phyloP scores from a whole-genome alignment of 2,113 vertebrate species.

The Pelobates fuscus region DNA sequence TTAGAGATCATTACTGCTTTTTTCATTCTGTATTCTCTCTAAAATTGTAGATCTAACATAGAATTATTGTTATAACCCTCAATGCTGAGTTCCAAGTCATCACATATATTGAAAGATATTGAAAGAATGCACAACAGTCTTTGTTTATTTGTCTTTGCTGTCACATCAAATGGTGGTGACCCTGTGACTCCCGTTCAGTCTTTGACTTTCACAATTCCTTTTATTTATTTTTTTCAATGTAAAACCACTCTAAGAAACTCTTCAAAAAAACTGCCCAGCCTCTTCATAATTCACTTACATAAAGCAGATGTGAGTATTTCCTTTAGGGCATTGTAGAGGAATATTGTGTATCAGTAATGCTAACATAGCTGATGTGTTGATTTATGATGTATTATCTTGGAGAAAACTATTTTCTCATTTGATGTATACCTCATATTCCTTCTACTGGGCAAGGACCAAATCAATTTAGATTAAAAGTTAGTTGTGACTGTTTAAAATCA shows the following conservation, averaged over 20 bases:
- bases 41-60: too few relatives aligned
- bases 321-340: conserved; percentile 2
- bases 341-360: conserved; percentile 7
- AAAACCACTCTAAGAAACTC: conserved; percentile 9
- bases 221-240: conserved; percentile 2
- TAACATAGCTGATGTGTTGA: not conserved
- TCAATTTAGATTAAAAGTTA: not conserved
- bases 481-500: too few relatives aligned
- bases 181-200: conserved; percentile 1
- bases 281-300: not conserved
- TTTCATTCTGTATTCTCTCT: too few relatives aligned
- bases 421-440: not conserved
- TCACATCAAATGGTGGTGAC: conserved; percentile 8
- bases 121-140: too few relatives aligned
- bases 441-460: not conserved
- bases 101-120: too few relatives aligned
- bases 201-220: not conserved
- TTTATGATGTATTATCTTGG: not conserved
- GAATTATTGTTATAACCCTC: too few relatives aligned
- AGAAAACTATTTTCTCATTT: not conserved
- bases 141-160: too few relatives aligned
- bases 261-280: not conserved
- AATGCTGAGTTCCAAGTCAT: too few relatives aligned
- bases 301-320: not conserved
- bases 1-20: too few relatives aligned